Evolutionary conservation across 1,140 invertebrate genomes (phyloP), one percentile per base, ranked within the genome.

Genomic region (Adoxophyes honmai): DNA sequence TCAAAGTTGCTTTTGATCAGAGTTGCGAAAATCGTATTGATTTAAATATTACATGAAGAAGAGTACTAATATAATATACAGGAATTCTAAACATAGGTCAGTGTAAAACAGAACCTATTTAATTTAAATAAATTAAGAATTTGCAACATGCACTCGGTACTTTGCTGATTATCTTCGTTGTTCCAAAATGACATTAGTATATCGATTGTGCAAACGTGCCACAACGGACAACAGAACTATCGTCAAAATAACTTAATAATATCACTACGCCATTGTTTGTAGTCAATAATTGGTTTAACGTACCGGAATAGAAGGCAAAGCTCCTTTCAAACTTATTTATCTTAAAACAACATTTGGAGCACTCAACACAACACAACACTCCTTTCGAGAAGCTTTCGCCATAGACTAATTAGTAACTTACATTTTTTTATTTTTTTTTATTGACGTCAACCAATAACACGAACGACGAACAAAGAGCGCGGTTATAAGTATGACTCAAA

Each of bases 141-240:
- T 44, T 11, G 21, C 4, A 48, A 48, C n/a, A 13, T 28, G 42
- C 11, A 48, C 21, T 21, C 21, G 10, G 11, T 11, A 48, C 42
- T 48, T 48, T 33, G 28, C 42, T 48, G 42, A 48, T 48, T n/a
- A 48, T 21, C 42, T 33, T 48, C 10, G 10, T 11, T 48, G 1
- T 8, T 28, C 7, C 18, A 9, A 48, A 33, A 33, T 48, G 42
- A 21, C 42, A 48, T 48, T 48, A 48, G 42, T 28, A 18, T 28
- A 48, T 48, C 42, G 42, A 48, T 48, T 48, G 42, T 48, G 42
- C 42, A 48, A 48, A 48, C 42, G 42, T 28, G 42, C n/a, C 11
- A n/a, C 14, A 48, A 6, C 1, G 16, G 14, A 16, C 8, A 10
- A 28, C 21, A 28, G 2, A 28, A 28, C 6, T 6, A 28, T 28